Conservation (phyloP, 2,888 invertebrate genomes). For the Volucella inflata region DNA sequence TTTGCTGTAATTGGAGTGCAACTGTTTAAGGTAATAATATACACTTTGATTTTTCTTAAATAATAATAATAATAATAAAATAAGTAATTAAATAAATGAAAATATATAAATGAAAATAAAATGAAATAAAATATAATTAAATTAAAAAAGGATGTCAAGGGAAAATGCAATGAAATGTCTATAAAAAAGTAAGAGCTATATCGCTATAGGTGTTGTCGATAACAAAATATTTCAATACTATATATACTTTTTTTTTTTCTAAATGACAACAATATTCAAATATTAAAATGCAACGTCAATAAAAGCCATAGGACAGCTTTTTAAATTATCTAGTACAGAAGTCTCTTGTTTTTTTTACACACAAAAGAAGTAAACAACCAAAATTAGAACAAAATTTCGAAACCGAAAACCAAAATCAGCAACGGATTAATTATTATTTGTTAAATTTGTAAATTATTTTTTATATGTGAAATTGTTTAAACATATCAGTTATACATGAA, state of each 20-base stretch:
- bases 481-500: conserved; percentile 14
- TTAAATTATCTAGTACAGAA: conserved; percentile 1
- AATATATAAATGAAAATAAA: conserved; percentile 27
- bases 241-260: conserved; percentile 6
- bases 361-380: conserved; percentile 31
- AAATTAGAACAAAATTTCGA: conserved; percentile 41
- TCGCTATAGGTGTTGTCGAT: conserved; percentile 68
- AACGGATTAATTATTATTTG: background rate
- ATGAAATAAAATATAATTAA: conserved; percentile 74
- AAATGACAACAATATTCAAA: background rate
- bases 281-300: conserved; percentile 10
- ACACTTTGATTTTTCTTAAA: conserved; percentile 65
- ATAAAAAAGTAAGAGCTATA: conserved; percentile 15
- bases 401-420: conserved; percentile 34
- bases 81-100: conserved; percentile 66
- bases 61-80: conserved; percentile 67
- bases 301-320: conserved; percentile 38
- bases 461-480: conserved; percentile 6
- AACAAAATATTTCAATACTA: conserved; percentile 41
- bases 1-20: conserved; percentile 99
- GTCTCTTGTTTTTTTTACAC: conserved; percentile 20
- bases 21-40: conserved; percentile 91
- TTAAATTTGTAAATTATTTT: conserved; percentile 7
- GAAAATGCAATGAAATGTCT: conserved; percentile 68
- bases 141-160: conserved; percentile 56